Evolutionary conservation across 2,888 invertebrate species (phyloP).

Genomic region (Crossocerus cetratus): DNA sequence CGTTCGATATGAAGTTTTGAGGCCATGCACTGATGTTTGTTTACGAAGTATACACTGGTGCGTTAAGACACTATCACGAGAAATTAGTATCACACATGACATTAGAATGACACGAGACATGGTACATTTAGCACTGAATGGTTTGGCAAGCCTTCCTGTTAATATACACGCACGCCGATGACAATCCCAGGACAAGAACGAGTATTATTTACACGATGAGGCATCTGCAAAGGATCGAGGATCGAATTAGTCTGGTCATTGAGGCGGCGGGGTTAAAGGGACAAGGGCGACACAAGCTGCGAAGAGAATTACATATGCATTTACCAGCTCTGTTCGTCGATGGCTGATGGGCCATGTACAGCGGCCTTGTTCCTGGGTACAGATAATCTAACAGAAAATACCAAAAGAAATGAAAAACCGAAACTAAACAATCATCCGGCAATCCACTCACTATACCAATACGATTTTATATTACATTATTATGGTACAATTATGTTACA

Average conservation of each 20-base stretch:
- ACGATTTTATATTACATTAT: conserved; percentile 47
- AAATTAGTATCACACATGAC: background rate
- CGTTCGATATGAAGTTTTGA: conserved; percentile 19
- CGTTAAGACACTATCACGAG: background rate
- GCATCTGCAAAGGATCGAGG: conserved; percentile 34
- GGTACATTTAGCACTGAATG: no score
- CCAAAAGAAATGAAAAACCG: conserved; percentile 50
- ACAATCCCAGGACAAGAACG: background rate
- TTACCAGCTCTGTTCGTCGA: conserved; percentile 80
- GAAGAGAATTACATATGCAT: conserved; percentile 45
- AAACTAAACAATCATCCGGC: conserved; percentile 16
- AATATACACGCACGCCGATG: background rate
- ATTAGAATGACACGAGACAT: conserved; percentile 1
- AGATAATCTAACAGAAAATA: conserved; percentile 78
- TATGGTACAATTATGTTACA: conserved; percentile 48
- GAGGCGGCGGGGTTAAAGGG: conserved; percentile 23
- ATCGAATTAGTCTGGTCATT: conserved; percentile 22
- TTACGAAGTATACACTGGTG: conserved; percentile 3
- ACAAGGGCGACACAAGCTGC: conserved; percentile 42
- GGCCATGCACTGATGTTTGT: conserved; percentile 52
- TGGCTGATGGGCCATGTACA: conserved; percentile 77
- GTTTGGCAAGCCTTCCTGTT: no score
- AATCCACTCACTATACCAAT: conserved; percentile 30
- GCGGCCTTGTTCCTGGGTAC: conserved; percentile 78
- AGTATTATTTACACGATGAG: conserved; percentile 39